phyloP scores from a whole-genome alignment of 1,140 invertebrate species.

The Sminthurides bifidus region DNA sequence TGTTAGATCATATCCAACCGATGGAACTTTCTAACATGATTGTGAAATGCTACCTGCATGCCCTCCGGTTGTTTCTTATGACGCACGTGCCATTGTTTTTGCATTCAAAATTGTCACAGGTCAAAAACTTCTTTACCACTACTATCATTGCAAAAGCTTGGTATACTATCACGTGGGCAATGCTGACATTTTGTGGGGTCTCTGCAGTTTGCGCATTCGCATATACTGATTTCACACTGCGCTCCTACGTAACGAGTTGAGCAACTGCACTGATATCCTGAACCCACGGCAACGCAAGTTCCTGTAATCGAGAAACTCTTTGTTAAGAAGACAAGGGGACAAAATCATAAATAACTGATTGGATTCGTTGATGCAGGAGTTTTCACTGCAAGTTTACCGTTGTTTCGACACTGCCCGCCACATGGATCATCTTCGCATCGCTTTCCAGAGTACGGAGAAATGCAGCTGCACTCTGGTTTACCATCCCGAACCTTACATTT shows the following conservation, averaged over 20 bases:
- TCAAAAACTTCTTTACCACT: not conserved
- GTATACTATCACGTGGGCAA: conserved; percentile 11
- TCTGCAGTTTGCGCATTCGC: conserved; percentile 36
- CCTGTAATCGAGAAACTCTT: conserved; percentile 10
- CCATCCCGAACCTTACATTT: conserved; percentile 27
- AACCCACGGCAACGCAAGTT: conserved; percentile 28
- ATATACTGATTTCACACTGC: conserved; percentile 45
- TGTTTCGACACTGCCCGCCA: conserved; percentile 35
- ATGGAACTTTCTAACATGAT: not conserved
- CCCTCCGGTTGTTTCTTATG: conserved; percentile 4
- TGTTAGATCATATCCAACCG: not conserved
- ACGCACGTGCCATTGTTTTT: conserved; percentile 40
- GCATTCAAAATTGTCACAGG: conserved; percentile 34
- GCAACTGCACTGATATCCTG: conserved; percentile 39
- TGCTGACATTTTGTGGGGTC: conserved; percentile 31
- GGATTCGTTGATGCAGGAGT: not conserved
- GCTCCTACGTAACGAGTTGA: conserved; percentile 43
- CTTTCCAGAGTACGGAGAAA: conserved; percentile 36
- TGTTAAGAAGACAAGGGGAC: not conserved
- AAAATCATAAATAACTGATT: conserved; percentile 5
- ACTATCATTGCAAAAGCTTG: conserved; percentile 19
- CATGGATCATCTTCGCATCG: conserved; percentile 39
- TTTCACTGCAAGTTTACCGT: conserved; percentile 28
- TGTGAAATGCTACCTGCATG: conserved; percentile 1
- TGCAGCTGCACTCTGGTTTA: conserved; percentile 36